Percentiles rank a stretch among this genome's conserved stretches.
phyloP scores from a whole-genome alignment of 2,113 vertebrate species.

The Myocastor coypus region DNA sequence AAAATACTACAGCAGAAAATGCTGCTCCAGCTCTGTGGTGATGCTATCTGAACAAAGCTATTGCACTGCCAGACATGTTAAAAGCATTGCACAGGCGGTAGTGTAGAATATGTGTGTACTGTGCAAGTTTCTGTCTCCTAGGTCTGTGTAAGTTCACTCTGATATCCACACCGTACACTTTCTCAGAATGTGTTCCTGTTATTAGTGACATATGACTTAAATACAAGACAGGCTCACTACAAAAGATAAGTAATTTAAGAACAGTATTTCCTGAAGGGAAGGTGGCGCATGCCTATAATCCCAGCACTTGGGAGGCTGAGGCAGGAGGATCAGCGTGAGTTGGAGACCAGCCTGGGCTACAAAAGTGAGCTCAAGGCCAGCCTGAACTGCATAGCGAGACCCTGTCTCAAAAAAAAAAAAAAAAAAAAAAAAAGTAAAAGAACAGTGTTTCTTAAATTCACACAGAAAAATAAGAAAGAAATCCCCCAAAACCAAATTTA shows the following conservation, averaged over 20 bases:
- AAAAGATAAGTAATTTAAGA: no score
- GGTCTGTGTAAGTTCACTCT: neutral
- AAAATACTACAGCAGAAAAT: neutral
- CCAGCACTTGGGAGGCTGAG: no score
- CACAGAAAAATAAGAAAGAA: neutral
- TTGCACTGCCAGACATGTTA: neutral
- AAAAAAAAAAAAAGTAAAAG: no score
- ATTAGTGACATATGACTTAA: neutral
- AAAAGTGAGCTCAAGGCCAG: no score
- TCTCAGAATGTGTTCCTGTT: neutral
- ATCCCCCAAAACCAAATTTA: neutral
- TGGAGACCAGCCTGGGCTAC: no score
- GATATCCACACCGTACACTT: neutral
- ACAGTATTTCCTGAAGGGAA: no score
- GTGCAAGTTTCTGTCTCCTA: neutral
- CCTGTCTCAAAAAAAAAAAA: no score
- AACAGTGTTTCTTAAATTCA: constrained; percentile 1
- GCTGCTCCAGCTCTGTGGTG: neutral
- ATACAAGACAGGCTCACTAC: neutral
- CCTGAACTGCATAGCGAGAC: no score
- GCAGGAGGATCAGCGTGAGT: no score
- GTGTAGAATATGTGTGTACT: neutral
- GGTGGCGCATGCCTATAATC: no score
- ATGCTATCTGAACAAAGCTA: neutral
- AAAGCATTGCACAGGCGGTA: neutral